These are phyloP conservation scores for Theocolax elegans DNA, from an alignment of 1,140 invertebrate genomes.

Conservation along the genomic window DNA sequence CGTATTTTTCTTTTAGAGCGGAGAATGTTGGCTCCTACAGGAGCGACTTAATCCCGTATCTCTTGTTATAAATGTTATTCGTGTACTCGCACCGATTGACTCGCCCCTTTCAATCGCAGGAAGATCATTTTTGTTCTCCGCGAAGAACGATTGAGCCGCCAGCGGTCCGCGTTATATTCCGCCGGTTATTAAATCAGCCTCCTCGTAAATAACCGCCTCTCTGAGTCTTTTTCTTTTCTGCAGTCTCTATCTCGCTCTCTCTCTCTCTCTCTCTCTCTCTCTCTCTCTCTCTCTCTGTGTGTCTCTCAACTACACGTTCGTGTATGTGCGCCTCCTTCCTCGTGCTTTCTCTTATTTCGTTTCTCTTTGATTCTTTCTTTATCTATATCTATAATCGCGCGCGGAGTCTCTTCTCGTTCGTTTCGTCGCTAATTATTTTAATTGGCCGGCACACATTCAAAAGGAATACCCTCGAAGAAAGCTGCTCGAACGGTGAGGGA, in stretches of 20 bases:
- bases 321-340: background rate
- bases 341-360: conserved; percentile 43
- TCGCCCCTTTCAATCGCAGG: conserved; percentile 38
- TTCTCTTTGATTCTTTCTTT: conserved; percentile 43
- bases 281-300: conserved; percentile 20
- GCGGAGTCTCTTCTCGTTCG: conserved; percentile 55
- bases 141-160: conserved; percentile 37
- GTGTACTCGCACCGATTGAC: conserved; percentile 21
- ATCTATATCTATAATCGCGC: conserved; percentile 58
- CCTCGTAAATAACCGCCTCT: conserved; percentile 56
- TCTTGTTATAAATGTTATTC: conserved; percentile 21
- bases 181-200: conserved; percentile 60
- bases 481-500: background rate
- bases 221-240: background rate
- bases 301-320: background rate
- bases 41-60: conserved; percentile 35
- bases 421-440: conserved; percentile 65
- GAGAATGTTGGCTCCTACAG: conserved; percentile 7
- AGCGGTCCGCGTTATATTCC: conserved; percentile 45
- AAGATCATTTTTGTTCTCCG: conserved; percentile 15
- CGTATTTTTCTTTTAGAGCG: conserved; percentile 19
- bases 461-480: conserved; percentile 45
- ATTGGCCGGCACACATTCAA: conserved; percentile 63
- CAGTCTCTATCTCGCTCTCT: conserved; percentile 46
- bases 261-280: conserved; percentile 33